Evolutionary conservation across 2,797 vertebrate species (phyloP), one percentile per base, ranked within the genome.

Genomic region (Scyliorhinus canicula): DNA sequence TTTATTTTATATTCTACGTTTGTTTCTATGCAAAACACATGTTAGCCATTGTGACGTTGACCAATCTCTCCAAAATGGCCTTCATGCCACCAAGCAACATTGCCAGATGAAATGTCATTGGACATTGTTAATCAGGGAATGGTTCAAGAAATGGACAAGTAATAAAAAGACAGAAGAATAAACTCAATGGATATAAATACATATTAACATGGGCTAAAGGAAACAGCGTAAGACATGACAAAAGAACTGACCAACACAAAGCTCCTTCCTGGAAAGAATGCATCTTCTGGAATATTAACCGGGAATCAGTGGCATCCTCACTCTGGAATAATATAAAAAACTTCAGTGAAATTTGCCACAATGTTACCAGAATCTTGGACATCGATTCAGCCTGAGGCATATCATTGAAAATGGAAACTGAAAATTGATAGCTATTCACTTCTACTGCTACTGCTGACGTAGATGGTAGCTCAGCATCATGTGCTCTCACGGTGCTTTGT

Each of bases 1-100:
- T 91, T 91, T 65, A 91, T 44, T 91, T 91, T 65, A 91, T 63
- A 26, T 63, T 91, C 40, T 65, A 57, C 63, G n/a, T 65, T 91
- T 91, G 57, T 65, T 26, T 91, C n/a, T 91, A 44, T 63, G 40
- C 24, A 40, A 65, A 88, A 55, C 52, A 44, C 8, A 26, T 16
- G 57, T 40, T 60, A n/a, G 52, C 5, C 55, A 57, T 90, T 90
- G 21, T 60, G 60, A 35, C 28, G 26, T 65, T n/a, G 65, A 91
- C 40, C n/a, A 65, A 65, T 11, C 57, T 63, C 35, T 60, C 19
- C 57, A 21, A 63, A 63, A 65, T 65, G 55, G 57, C 16, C 50
- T 16, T 63, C 60, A 65, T n/a, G 65, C 60, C 3, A 28, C 63
- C n/a, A 91, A 91, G 60, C 60, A 65, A 91, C 40, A 44, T 65